Evolutionary conservation across 1,140 invertebrate genomes (phyloP).

Genomic region (Drosophila rufa): DNA sequence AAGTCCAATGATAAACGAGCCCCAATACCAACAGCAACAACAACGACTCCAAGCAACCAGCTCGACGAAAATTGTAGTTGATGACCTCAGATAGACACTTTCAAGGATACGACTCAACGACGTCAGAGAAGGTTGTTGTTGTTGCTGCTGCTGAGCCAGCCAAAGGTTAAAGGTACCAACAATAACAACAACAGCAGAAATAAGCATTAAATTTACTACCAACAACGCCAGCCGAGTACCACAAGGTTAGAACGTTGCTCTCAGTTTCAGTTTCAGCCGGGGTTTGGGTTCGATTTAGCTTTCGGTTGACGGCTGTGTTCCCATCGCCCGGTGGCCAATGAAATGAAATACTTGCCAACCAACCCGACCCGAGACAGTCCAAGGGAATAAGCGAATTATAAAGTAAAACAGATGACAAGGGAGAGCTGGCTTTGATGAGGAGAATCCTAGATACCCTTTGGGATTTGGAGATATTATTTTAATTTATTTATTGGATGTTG

Average conservation of each 20-base stretch:
- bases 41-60: conserved; percentile 22
- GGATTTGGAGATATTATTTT: background rate
- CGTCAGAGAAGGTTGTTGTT: conserved; percentile 45
- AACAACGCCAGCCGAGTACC: conserved; percentile 10
- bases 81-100: conserved; percentile 80
- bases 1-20: conserved; percentile 61
- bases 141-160: conserved; percentile 28
- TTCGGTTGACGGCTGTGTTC: conserved; percentile 17
- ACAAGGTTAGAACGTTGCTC: conserved; percentile 72
- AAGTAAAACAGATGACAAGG: conserved; percentile 28
- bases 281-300: conserved; percentile 14
- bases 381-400: conserved; percentile 40
- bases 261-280: conserved; percentile 38
- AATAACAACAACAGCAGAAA: conserved; percentile 41
- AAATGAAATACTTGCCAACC: conserved; percentile 42
- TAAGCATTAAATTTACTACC: conserved; percentile 39
- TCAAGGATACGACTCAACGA: conserved; percentile 71
- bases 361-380: conserved; percentile 22
- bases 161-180: conserved; percentile 81
- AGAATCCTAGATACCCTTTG: conserved; percentile 1
- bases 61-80: conserved; percentile 73
- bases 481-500: background rate
- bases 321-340: conserved; percentile 42
- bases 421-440: background rate
- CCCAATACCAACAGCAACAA: conserved; percentile 24